Evolutionary conservation across 2,113 vertebrate genomes (phyloP).

Genomic region (Bostrychus sinensis): DNA sequence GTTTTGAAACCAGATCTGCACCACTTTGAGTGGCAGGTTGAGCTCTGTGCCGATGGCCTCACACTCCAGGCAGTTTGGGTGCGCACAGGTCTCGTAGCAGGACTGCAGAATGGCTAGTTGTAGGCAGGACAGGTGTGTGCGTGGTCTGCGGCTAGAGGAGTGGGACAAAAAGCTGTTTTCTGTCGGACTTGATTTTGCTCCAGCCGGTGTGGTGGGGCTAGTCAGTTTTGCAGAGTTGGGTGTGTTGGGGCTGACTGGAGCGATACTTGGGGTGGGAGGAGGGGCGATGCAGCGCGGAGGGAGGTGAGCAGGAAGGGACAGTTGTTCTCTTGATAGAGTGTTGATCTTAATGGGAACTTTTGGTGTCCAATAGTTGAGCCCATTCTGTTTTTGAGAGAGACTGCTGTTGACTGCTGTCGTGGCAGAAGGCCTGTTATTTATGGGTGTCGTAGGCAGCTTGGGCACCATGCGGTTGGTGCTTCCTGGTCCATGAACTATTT

Average conservation of each 20-base stretch:
- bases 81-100: slow-evolving; percentile 89
- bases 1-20: slow-evolving; percentile 96
- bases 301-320: slow-evolving; percentile 70
- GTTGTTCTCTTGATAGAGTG: slow-evolving; percentile 79
- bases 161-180: slow-evolving; percentile 75
- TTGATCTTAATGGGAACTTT: slow-evolving; percentile 82
- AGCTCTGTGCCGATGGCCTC: slow-evolving; percentile 88
- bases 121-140: slow-evolving; percentile 89
- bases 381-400: slow-evolving; percentile 78
- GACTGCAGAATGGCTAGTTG: slow-evolving; percentile 91
- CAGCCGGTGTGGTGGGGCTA: slow-evolving; percentile 50
- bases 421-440: slow-evolving; percentile 69
- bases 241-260: slow-evolving; percentile 67
- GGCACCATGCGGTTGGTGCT: slow-evolving; percentile 75
- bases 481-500: slow-evolving; percentile 48
- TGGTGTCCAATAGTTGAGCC: slow-evolving; percentile 78
- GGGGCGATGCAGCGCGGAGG: slow-evolving; percentile 64
- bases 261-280: slow-evolving; percentile 64
- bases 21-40: slow-evolving; percentile 87
- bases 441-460: slow-evolving; percentile 71
- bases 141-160: slow-evolving; percentile 82
- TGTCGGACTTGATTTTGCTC: slow-evolving; percentile 68
- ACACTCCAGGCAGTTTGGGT: slow-evolving; percentile 91
- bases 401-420: slow-evolving; percentile 35
- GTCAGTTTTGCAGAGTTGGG: slow-evolving; percentile 54